Conservation (phyloP, 1,140 invertebrate genomes). For the Ladona fulva region DNA sequence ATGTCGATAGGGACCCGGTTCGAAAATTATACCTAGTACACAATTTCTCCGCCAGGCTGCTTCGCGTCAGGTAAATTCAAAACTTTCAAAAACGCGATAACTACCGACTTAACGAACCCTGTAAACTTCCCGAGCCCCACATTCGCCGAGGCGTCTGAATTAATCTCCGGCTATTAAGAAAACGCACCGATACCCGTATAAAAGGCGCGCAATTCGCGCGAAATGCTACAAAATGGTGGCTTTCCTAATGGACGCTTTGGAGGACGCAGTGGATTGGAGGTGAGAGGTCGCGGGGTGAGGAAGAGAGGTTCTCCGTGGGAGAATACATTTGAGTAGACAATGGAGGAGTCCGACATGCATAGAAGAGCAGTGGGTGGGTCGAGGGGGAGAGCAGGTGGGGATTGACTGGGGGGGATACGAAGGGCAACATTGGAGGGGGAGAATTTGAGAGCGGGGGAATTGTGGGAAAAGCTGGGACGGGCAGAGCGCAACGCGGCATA, state of each 20-base stretch:
- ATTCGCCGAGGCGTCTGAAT: no score
- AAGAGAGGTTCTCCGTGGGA: background rate
- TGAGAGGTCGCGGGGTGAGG: background rate
- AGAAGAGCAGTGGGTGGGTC: background rate
- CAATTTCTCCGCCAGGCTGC: no score
- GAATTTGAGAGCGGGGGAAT: background rate
- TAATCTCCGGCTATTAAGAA: no score
- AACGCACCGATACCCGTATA: no score
- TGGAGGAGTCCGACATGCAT: background rate
- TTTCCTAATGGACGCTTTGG: background rate
- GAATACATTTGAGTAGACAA: background rate
- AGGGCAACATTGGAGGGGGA: background rate
- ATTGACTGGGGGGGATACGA: background rate
- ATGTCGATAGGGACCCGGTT: no score
- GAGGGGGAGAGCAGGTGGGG: background rate
- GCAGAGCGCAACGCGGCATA: background rate
- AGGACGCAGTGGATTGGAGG: background rate
- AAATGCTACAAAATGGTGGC: background rate
- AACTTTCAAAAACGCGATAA: no score
- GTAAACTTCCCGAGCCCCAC: no score
- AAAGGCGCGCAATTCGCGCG: no score
- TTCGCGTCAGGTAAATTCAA: no score
- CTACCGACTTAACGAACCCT: no score
- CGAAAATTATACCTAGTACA: no score
- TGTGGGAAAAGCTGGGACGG: background rate